phyloP scores from a whole-genome alignment of 2,797 vertebrate genomes.

The Agapornis canus region DNA sequence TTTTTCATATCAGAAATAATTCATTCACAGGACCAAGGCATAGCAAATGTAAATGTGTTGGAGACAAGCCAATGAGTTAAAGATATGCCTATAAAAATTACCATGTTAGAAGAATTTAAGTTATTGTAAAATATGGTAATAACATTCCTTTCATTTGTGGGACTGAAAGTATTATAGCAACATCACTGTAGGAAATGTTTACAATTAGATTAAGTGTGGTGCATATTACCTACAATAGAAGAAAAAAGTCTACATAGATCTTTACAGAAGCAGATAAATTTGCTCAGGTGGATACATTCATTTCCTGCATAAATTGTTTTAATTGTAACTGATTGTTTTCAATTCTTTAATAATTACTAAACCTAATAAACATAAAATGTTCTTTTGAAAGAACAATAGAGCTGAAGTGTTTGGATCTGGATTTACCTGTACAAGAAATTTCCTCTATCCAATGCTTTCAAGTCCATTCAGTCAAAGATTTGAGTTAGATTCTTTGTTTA shows the following conservation, averaged over 20 bases:
- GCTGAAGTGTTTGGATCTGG: slow-evolving; percentile 13
- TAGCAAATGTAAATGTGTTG: background rate
- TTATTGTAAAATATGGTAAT: background rate
- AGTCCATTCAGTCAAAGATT: background rate
- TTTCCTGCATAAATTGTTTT: background rate
- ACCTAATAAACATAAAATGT: background rate
- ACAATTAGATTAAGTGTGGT: background rate
- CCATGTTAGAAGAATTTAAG: background rate
- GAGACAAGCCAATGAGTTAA: background rate
- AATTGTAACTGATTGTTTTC: background rate
- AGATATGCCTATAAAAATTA: background rate
- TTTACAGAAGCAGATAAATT: background rate
- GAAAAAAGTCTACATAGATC: background rate
- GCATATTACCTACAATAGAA: background rate
- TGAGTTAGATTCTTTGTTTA: background rate
- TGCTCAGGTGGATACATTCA: background rate
- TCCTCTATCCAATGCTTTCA: background rate
- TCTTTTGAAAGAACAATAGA: background rate
- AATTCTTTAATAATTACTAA: background rate
- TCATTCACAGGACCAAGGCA: background rate
- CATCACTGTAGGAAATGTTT: background rate
- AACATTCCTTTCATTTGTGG: background rate
- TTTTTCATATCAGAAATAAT: background rate
- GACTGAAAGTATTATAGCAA: background rate
- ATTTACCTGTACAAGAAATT: slow-evolving; percentile 28